Evolutionary conservation across 2,888 invertebrate species (phyloP), one percentile per base, ranked within the genome.

Genomic region (Noctua pronuba): DNA sequence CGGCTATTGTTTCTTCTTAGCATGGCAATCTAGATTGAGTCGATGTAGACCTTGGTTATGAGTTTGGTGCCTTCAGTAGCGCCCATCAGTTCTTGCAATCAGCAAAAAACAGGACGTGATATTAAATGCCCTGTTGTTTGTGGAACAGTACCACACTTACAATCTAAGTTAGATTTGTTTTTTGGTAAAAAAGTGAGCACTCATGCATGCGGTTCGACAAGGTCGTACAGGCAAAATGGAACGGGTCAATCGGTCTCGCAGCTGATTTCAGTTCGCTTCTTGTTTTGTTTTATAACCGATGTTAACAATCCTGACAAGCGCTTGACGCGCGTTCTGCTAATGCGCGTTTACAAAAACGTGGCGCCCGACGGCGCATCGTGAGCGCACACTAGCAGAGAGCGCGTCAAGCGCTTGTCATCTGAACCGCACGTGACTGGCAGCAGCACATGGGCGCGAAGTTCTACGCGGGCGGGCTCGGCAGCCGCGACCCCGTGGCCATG

Each of bases 381-480:
- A 82, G 52, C 85, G 81, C 83, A 49, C 75, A 73, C 75, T 46
- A 79, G 75, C 84, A 86, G 77, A 74, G 72, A 79, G 84, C 86
- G 73, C 86, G 84, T 81, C 77, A 77, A 79, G 81, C 80, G 75
- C 85, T 80, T 72, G 86, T 81, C 86, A 85, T 49, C 75, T 85
- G 86, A 85, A 75, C 62, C 16, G 8, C 68, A 35, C 78, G 38
- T 67, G 64, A 73, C 58, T 83, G 41, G 71, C 66, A 62, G 13
- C 88, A 92, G 88, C 91, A 92, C 90, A 95, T 95, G 95, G 95
- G 95, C 49, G 95, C 96, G 77, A 97, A 97, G 93, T 94, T 94
- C 92, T 97, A 97, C 93, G 95, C 97, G 79, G 97, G 97, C 79
- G 97, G 97, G 0, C 94, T 97, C 41, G 97, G 97, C 92, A 96